Percentiles rank a stretch among this genome's conserved stretches.
phyloP scores from a whole-genome alignment of 37 sponge, comb jelly and placozoan genomes.

The Crambe crambe region DNA sequence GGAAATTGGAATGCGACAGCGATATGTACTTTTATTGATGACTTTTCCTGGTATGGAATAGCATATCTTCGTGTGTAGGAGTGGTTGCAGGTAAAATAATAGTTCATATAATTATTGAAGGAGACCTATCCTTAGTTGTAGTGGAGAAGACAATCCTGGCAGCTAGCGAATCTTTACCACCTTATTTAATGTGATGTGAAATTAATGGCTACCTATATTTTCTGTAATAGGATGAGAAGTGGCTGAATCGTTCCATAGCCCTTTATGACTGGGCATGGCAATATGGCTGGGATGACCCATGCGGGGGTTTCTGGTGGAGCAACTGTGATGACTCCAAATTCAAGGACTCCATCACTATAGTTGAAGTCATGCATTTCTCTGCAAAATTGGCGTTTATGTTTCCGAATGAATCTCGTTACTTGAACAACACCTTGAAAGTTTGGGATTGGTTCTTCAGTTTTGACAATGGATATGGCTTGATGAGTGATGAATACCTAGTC shows the following conservation, averaged over 20 bases:
- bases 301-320: constrained; percentile 55
- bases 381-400: constrained; percentile 31
- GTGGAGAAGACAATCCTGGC: too few relatives aligned
- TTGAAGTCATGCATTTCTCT: constrained; percentile 35
- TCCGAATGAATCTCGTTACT: constrained; percentile 15
- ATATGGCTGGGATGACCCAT: constrained; percentile 36
- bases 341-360: constrained; percentile 52
- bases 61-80: constrained; percentile 54
- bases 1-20: constrained; percentile 38
- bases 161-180: too few relatives aligned
- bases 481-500: constrained; percentile 33
- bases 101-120: too few relatives aligned
- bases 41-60: constrained; percentile 59
- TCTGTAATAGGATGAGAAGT: constrained; percentile 12
- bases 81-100: constrained; percentile 30
- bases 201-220: not conserved
- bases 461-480: constrained; percentile 40
- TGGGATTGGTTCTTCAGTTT: constrained; percentile 56
- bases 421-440: constrained; percentile 7
- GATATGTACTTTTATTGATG: constrained; percentile 34
- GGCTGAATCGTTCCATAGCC: constrained; percentile 33
- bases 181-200: not conserved
- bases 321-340: not conserved
- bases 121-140: not conserved
- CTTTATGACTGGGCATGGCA: constrained; percentile 42